A percentile compares a stretch with the other conserved stretches of the same genome.
Evolutionary conservation across 2,888 invertebrate genomes (phyloP).

Genomic region (Scaeva pyrastri): DNA sequence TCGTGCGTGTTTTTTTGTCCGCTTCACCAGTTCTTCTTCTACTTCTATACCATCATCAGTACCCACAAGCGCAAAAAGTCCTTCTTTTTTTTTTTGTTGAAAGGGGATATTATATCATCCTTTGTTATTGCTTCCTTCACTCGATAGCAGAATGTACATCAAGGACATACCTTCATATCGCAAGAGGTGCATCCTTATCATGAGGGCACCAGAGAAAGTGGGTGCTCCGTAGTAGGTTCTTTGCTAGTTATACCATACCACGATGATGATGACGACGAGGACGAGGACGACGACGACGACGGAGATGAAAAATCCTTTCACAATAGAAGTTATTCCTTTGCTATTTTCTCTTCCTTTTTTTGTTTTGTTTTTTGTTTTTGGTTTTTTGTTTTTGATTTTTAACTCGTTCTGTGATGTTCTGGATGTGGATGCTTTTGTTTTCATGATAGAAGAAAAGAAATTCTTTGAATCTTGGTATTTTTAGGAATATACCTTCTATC

Average conservation of each 20-base stretch:
- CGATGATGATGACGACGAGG: too few relatives aligned
- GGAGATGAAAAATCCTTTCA: constrained; percentile 37
- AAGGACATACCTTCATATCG: constrained; percentile 25
- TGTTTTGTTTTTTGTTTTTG: constrained; percentile 13
- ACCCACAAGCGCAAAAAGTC: constrained; percentile 28
- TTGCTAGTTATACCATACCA: constrained; percentile 6
- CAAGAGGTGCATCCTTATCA: constrained; percentile 52
- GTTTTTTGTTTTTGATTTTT: constrained; percentile 11
- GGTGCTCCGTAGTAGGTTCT: not conserved
- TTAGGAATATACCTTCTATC: constrained; percentile 11
- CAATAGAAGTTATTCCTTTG: constrained; percentile 36
- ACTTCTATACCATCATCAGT: too few relatives aligned
- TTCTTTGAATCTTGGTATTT: constrained; percentile 50
- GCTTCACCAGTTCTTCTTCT: not conserved
- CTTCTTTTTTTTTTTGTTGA: constrained; percentile 48
- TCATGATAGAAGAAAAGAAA: constrained; percentile 39
- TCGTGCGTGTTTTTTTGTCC: constrained; percentile 22
- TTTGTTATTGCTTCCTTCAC: constrained; percentile 64
- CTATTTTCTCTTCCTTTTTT: constrained; percentile 1
- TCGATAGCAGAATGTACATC: constrained; percentile 41
- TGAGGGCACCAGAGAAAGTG: constrained; percentile 39
- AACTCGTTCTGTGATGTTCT: constrained; percentile 7
- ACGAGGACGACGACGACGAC: too few relatives aligned
- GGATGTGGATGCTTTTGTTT: constrained; percentile 39
- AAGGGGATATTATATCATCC: constrained; percentile 62